These are phyloP conservation scores for Phocoena phocoena DNA, from an alignment of 2,113 vertebrate genomes.

Conservation along the genomic window DNA sequence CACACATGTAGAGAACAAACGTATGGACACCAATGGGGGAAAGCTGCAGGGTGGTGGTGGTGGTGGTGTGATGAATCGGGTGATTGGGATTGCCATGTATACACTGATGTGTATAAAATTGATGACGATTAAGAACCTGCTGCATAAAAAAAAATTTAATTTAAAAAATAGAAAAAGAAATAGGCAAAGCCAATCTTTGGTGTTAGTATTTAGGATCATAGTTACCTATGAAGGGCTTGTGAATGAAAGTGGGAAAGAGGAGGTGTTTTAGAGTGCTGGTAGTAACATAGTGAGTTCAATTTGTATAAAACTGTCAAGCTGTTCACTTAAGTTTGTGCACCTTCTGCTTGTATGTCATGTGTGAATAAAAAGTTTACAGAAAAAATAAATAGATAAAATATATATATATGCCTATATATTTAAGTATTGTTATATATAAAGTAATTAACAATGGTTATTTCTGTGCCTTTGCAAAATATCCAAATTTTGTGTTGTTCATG, in stretches of 20 bases:
- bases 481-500: neutral
- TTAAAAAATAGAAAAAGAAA: neutral
- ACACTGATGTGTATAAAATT: too few species aligned
- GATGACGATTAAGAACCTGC: too few species aligned
- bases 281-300: neutral
- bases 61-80: too few species aligned
- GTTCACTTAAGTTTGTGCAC: too few species aligned
- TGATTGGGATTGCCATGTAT: too few species aligned
- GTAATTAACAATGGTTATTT: neutral
- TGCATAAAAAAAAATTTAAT: too few species aligned
- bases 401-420: neutral
- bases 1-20: too few species aligned
- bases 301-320: too few species aligned
- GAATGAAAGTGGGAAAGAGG: neutral
- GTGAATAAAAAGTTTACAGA: too few species aligned
- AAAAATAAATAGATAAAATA: neutral
- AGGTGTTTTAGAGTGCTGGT: neutral
- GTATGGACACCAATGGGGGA: too few species aligned
- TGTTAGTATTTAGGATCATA: neutral
- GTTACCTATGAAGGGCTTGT: neutral
- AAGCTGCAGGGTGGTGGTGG: too few species aligned
- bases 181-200: neutral
- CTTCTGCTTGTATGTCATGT: too few species aligned
- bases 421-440: neutral
- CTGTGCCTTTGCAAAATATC: neutral